phyloP scores from a whole-genome alignment of 2,888 invertebrate species.

The Sthenelais limicola region DNA sequence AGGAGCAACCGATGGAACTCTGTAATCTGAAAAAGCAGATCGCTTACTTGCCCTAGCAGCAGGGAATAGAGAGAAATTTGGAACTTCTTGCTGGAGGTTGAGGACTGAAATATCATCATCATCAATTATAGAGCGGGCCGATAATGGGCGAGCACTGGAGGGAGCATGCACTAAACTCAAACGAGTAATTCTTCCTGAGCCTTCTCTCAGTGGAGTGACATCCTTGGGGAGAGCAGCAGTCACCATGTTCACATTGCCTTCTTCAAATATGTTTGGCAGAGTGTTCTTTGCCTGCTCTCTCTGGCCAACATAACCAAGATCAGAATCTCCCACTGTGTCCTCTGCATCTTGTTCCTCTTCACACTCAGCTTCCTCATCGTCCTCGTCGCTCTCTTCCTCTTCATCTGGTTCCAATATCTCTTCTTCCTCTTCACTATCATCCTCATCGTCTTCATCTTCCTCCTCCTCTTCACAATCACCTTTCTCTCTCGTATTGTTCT shows the following conservation, averaged over 20 bases:
- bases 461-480: slow-evolving; percentile 11
- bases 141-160: neutral
- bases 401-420: too few species aligned
- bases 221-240: too few species aligned
- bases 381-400: neutral
- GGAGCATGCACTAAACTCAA: too few species aligned
- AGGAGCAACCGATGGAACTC: slow-evolving; percentile 2
- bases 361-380: slow-evolving; percentile 6
- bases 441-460: slow-evolving; percentile 19
- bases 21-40: neutral
- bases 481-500: neutral
- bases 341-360: slow-evolving; percentile 6
- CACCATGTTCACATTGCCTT: too few species aligned
- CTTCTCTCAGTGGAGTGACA: too few species aligned
- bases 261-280: too few species aligned
- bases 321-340: too few species aligned
- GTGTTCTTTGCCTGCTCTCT: too few species aligned
- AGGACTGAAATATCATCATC: slow-evolving; percentile 27
- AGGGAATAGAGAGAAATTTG: slow-evolving; percentile 5
- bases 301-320: too few species aligned
- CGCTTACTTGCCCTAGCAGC: too few species aligned
- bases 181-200: too few species aligned
- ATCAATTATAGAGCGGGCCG: neutral
- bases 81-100: slow-evolving; percentile 15
- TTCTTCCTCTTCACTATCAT: neutral